Conservation (phyloP, 2,113 vertebrate genomes). For the Oncorhynchus masou region DNA sequence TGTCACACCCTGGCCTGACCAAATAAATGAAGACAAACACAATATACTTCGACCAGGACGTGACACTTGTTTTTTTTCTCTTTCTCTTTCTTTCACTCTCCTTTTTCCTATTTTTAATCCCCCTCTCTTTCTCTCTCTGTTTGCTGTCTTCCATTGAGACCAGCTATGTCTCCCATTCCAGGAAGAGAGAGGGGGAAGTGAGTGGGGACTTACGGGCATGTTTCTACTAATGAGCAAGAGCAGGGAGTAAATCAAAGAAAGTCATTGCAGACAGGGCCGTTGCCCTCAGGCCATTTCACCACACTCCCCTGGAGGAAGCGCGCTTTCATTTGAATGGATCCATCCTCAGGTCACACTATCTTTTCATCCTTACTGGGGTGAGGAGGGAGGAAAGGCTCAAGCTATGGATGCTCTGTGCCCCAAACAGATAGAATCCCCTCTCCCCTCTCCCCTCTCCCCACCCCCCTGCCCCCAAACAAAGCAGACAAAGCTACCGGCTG, state of each 20-base stretch:
- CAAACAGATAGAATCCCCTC: conserved; percentile 25
- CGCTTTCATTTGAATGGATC: conserved; percentile 3
- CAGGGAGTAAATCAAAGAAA: not conserved
- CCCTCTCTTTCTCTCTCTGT: not conserved
- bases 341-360: conserved; percentile 22
- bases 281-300: not conserved
- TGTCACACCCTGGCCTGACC: no score
- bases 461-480: conserved; percentile 25
- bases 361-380: conserved; percentile 28
- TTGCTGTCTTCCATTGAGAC: no score
- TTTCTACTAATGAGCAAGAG: not conserved
- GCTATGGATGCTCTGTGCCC: conserved; percentile 35
- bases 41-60: no score
- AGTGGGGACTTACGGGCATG: not conserved
- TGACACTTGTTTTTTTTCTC: no score
- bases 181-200: no score
- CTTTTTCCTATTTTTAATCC: not conserved
- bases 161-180: no score
- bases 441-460: no score
- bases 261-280: not conserved
- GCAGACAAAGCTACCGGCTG: conserved; percentile 31
- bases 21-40: no score
- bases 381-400: conserved; percentile 15
- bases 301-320: not conserved
- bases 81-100: not conserved